Evolutionary conservation across 2,888 invertebrate species (phyloP).

Genomic region (Pachliopta kotzebuea): DNA sequence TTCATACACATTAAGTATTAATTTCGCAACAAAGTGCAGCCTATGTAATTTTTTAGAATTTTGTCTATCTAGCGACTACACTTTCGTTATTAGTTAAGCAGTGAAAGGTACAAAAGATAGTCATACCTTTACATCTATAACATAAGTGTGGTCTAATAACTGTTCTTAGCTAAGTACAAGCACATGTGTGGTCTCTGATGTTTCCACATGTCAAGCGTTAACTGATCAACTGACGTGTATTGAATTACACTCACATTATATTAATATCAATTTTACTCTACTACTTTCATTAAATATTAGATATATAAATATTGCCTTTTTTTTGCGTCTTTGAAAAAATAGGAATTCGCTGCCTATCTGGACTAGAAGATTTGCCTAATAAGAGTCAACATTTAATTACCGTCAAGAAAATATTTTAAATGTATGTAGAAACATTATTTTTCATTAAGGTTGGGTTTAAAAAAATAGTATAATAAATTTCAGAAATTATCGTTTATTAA

Average conservation of each 20-base stretch:
- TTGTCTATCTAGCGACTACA: neutral
- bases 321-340: neutral
- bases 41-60: no score
- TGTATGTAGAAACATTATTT: no score
- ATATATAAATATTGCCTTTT: neutral
- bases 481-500: no score
- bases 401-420: no score
- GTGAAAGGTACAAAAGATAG: neutral
- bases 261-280: constrained; percentile 38
- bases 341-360: no score
- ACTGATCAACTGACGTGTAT: constrained; percentile 44
- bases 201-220: constrained; percentile 44
- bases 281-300: constrained; percentile 15
- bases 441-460: no score
- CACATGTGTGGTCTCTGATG: constrained; percentile 58
- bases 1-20: no score
- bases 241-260: constrained; percentile 48
- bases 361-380: no score
- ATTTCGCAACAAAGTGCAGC: no score
- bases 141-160: neutral
- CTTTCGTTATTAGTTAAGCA: neutral
- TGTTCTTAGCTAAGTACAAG: constrained; percentile 24
- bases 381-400: no score
- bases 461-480: no score
- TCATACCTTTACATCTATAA: neutral